Percentiles rank a stretch among this genome's conserved stretches.
phyloP scores from a whole-genome alignment of 2,797 vertebrate genomes.

The Todus mexicanus region DNA sequence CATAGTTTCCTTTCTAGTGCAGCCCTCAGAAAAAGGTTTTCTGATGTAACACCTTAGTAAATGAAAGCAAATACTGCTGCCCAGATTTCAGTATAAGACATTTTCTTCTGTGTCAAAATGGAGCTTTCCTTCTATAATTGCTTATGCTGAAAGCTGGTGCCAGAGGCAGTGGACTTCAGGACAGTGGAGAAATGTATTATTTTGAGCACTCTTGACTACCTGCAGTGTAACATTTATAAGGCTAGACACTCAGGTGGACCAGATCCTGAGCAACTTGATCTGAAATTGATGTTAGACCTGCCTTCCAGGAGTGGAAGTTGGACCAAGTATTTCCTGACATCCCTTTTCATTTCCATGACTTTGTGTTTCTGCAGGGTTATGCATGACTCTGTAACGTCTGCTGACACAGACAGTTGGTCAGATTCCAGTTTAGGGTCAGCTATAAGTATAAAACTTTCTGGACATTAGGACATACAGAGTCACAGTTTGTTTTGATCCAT shows the following conservation, averaged over 20 bases:
- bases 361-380: not conserved
- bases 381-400: fast-evolving
- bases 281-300: not conserved
- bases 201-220: not conserved
- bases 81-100: not conserved
- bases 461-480: not conserved
- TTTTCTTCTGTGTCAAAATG: not conserved
- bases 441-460: not conserved
- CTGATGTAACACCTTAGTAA: not conserved
- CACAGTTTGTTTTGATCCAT: not conserved
- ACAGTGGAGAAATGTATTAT: not conserved
- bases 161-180: not conserved
- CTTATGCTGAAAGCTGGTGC: not conserved
- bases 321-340: not conserved
- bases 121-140: not conserved
- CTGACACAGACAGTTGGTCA: not conserved
- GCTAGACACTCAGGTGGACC: not conserved
- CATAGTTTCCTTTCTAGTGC: not conserved
- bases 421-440: not conserved
- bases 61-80: not conserved
- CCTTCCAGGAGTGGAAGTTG: not conserved
- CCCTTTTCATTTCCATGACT: not conserved
- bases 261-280: not conserved
- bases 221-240: not conserved
- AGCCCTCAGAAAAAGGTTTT: not conserved